phyloP scores from a whole-genome alignment of 1,140 invertebrate genomes.

The Drosophila pallidifrons region DNA sequence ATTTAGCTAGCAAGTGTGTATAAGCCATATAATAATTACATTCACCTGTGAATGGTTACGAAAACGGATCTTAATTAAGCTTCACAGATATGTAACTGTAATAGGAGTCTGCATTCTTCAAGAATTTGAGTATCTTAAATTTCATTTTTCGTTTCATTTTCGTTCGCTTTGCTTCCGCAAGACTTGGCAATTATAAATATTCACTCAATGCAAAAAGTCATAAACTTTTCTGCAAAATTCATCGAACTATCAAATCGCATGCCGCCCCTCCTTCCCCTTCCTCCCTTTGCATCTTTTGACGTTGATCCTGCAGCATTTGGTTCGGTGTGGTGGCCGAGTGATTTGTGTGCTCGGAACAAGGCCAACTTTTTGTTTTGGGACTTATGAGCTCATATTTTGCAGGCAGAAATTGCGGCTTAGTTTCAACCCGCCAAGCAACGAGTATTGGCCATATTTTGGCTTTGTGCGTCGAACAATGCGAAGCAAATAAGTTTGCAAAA shows the following conservation, averaged over 20 bases:
- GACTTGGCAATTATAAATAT: constrained; percentile 37
- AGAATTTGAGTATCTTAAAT: background rate
- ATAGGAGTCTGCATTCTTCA: background rate
- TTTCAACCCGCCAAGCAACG: constrained; percentile 40
- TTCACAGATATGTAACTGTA: background rate
- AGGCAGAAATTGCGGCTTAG: constrained; percentile 54
- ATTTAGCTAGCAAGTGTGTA: constrained; percentile 3
- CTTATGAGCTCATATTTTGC: constrained; percentile 59
- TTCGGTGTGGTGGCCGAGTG: constrained; percentile 21
- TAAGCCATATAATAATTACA: constrained; percentile 16
- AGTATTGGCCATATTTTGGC: constrained; percentile 57
- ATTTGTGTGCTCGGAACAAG: constrained; percentile 35
- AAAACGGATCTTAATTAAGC: background rate
- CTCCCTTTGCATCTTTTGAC: background rate
- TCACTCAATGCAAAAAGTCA: constrained; percentile 17
- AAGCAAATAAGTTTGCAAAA: constrained; percentile 17
- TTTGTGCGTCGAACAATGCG: constrained; percentile 58
- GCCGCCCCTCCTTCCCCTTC: background rate
- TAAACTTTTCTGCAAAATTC: constrained; percentile 44
- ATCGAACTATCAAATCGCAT: constrained; percentile 39
- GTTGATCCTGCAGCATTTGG: constrained; percentile 7
- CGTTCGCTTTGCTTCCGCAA: constrained; percentile 12
- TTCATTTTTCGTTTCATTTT: constrained; percentile 2
- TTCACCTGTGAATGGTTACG: background rate
- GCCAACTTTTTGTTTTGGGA: constrained; percentile 47